Evolutionary conservation across 2,797 vertebrate genomes (phyloP), one percentile per base, ranked within the genome.

Genomic region (Silurus aristotelis): DNA sequence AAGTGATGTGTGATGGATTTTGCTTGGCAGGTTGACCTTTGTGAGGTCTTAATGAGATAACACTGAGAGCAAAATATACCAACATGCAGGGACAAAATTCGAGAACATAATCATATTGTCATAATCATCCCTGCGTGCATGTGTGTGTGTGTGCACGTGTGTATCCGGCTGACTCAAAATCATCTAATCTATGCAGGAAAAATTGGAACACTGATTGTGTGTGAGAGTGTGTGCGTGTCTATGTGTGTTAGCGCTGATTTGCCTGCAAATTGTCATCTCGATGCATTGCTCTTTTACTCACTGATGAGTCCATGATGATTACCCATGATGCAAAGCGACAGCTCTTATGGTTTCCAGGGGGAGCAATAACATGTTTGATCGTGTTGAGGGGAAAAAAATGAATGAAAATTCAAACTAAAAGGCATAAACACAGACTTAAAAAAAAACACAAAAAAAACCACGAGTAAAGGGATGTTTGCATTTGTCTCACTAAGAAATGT

Each of bases 381-480:
- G 60, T 38, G 31, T 25, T 52, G 43, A 13, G 13, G 64, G 76
- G 19, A 15, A 38, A 22, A 43, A 68, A 55, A 67, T 5, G 8
- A 80, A 56, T n/a, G 43, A 72, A 73, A 64, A 58, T 17, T 43
- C 48, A 68, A 80, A 56, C 56, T 15, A 70, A 85, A 82, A 67
- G 20, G 77, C 61, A 80, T 82, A 85, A 84, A 76, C 63, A 85
- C 31, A 27, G 31, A 55, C 48, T 71, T 46, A 79, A 66, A 52
- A 78, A 72, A 78, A 72, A 20, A 1, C 60, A 72, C 12, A 4
- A 48, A 92, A 92, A 91, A 90, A 64, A 86, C 89, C 92, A 94
- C 91, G 92, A 94, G 93, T 95, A 95, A 95, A 95, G 95, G 95
- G 95, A 95, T 93, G 93, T 93, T 95, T 88, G 89, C 89, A 94